phyloP scores from a whole-genome alignment of 2,888 invertebrate species.

The Drosophila nr. perissopoda region DNA sequence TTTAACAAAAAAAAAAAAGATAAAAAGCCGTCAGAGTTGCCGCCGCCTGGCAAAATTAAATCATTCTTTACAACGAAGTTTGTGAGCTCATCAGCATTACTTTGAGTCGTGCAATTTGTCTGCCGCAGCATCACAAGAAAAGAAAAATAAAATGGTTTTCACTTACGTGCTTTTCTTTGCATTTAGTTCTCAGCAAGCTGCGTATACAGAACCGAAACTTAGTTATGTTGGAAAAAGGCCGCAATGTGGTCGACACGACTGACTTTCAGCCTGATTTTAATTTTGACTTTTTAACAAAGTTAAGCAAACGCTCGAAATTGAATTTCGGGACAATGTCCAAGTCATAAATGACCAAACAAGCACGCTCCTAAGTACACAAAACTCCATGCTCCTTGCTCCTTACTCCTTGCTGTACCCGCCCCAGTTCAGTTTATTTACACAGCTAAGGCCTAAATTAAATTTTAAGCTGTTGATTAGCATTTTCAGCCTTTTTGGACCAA shows the following conservation, averaged over 20 bases:
- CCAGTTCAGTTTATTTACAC: conserved; percentile 62
- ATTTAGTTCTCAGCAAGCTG: conserved; percentile 52
- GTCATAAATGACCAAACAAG: conserved; percentile 69
- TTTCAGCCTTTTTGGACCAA: conserved; percentile 43
- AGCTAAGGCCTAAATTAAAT: conserved; percentile 76
- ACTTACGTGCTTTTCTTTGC: conserved; percentile 39
- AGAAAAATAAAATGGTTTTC: conserved; percentile 37
- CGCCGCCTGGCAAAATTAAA: conserved; percentile 64
- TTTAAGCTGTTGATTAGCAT: conserved; percentile 82
- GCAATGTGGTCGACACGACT: conserved; percentile 63
- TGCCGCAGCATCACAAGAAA: conserved; percentile 23
- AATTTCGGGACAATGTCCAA: conserved; percentile 66
- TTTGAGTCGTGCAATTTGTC: conserved; percentile 74
- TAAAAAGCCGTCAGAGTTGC: conserved; percentile 12
- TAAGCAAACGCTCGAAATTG: conserved; percentile 72
- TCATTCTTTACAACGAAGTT: conserved; percentile 72
- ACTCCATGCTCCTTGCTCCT: conserved; percentile 2
- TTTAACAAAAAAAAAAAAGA: conserved; percentile 7
- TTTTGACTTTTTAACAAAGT: conserved; percentile 81
- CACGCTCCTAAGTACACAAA: conserved; percentile 71
- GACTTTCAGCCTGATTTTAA: conserved; percentile 65
- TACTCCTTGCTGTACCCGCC: background rate
- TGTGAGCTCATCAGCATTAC: conserved; percentile 71
- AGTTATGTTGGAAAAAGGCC: conserved; percentile 48
- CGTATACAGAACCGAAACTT: conserved; percentile 60